These are phyloP conservation scores for Limonius californicus DNA, from an alignment of 1,140 invertebrate genomes.

Conservation along the genomic window DNA sequence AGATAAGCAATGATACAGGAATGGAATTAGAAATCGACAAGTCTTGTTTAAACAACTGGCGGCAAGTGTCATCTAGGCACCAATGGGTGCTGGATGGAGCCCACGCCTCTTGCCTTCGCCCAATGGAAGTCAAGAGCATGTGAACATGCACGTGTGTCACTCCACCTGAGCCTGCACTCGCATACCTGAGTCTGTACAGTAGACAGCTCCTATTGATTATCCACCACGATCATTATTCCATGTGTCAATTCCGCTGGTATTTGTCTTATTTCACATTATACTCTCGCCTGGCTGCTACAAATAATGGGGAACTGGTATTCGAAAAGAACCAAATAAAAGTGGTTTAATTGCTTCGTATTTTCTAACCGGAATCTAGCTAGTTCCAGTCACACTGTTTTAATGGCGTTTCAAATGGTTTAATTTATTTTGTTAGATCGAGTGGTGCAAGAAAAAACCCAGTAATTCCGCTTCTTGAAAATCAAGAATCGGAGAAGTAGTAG, in stretches of 20 bases:
- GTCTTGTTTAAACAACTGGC: constrained; percentile 32
- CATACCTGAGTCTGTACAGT: constrained; percentile 14
- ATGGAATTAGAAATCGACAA: constrained; percentile 18
- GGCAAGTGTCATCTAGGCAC: constrained; percentile 30
- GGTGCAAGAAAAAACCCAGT: no score
- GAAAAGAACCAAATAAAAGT: not conserved
- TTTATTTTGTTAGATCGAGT: no score
- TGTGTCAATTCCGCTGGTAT: constrained; percentile 36
- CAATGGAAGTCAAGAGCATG: constrained; percentile 18
- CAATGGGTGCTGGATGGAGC: constrained; percentile 29
- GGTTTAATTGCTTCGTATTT: not conserved
- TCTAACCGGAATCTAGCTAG: not conserved
- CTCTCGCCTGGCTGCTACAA: not conserved
- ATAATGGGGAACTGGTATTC: not conserved
- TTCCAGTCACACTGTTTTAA: no score
- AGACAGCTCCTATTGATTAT: constrained; percentile 40
- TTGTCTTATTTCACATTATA: constrained; percentile 23
- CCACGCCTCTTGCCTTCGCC: constrained; percentile 20
- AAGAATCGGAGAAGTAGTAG: no score
- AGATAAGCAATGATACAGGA: no score
- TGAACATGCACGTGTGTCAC: constrained; percentile 23
- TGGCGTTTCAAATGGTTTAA: not conserved
- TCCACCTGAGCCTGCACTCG: constrained; percentile 15
- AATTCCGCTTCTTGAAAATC: no score
- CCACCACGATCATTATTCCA: constrained; percentile 36